These are phyloP conservation scores for Antheraea pernyi DNA, from an alignment of 1,140 invertebrate genomes.

Conservation along the genomic window DNA sequence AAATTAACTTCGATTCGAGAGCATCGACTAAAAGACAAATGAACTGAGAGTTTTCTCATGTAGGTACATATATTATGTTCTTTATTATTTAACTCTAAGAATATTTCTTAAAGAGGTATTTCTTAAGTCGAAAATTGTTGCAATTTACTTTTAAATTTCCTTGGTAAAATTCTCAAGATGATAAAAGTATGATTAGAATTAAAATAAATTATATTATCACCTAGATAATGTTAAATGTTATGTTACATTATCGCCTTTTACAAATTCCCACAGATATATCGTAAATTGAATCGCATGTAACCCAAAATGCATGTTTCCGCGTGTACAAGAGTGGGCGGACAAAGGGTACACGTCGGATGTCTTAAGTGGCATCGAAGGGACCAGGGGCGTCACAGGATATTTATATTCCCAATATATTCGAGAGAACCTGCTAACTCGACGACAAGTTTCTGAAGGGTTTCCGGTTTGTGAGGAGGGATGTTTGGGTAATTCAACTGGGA, in stretches of 20 bases:
- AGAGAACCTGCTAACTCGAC: conserved; percentile 30
- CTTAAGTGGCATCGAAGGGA: conserved; percentile 44
- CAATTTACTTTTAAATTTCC: too few species aligned
- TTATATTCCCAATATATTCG: conserved; percentile 46
- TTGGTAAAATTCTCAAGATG: too few species aligned
- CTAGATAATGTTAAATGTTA: neutral
- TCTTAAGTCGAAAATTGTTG: too few species aligned
- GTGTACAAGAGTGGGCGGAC: conserved; percentile 2
- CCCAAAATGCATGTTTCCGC: conserved; percentile 32
- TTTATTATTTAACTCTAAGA: too few species aligned
- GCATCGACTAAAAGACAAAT: too few species aligned
- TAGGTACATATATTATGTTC: too few species aligned
- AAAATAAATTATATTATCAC: neutral
- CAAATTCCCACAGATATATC: conserved; percentile 29
- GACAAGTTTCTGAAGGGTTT: conserved; percentile 22
- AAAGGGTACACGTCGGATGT: conserved; percentile 34
- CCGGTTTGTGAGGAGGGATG: conserved; percentile 18
- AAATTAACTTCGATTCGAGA: too few species aligned
- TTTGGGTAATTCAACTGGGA: neutral
- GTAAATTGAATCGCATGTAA: conserved; percentile 12
- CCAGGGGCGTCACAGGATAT: conserved; percentile 37
- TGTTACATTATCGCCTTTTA: neutral
- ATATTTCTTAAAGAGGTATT: too few species aligned
- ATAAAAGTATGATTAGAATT: neutral
- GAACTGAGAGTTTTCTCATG: too few species aligned